A percentile compares a stretch with the other conserved stretches of the same genome.
Conservation (phyloP, 1,140 invertebrate genomes). For the Drosophila parvula region DNA sequence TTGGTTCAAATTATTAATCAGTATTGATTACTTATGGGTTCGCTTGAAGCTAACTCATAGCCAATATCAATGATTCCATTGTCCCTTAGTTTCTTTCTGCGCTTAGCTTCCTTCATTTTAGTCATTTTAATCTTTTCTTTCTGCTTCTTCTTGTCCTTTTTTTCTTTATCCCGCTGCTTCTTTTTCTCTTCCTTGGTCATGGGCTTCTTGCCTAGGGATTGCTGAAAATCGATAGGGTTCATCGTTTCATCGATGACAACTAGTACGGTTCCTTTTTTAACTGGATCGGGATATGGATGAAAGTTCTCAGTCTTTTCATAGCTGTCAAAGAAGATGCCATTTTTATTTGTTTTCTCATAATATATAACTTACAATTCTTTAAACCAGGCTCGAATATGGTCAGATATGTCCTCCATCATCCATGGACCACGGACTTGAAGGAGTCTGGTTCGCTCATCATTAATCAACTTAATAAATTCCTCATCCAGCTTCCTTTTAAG, state of each 20-base stretch:
- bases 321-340: constrained; percentile 32
- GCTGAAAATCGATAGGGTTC: constrained; percentile 85
- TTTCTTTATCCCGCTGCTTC: constrained; percentile 63
- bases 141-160: constrained; percentile 54
- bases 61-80: constrained; percentile 78
- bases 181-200: constrained; percentile 73
- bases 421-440: constrained; percentile 85
- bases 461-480: constrained; percentile 85
- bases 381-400: constrained; percentile 89
- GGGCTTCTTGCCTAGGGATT: constrained; percentile 76
- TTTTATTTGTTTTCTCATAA: background rate
- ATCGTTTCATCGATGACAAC: constrained; percentile 85
- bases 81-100: constrained; percentile 69
- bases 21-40: constrained; percentile 58
- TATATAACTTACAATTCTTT: constrained; percentile 85
- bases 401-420: constrained; percentile 88
- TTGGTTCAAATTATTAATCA: no score
- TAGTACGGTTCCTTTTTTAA: constrained; percentile 85
- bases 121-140: constrained; percentile 63
- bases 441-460: constrained; percentile 86
- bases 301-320: constrained; percentile 85
- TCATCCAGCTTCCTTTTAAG: constrained; percentile 77
- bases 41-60: constrained; percentile 48
- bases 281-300: constrained; percentile 85
- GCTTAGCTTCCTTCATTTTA: constrained; percentile 74